Evolutionary conservation across 2,797 vertebrate species (phyloP).

Genomic region (Anguilla pacifica): DNA sequence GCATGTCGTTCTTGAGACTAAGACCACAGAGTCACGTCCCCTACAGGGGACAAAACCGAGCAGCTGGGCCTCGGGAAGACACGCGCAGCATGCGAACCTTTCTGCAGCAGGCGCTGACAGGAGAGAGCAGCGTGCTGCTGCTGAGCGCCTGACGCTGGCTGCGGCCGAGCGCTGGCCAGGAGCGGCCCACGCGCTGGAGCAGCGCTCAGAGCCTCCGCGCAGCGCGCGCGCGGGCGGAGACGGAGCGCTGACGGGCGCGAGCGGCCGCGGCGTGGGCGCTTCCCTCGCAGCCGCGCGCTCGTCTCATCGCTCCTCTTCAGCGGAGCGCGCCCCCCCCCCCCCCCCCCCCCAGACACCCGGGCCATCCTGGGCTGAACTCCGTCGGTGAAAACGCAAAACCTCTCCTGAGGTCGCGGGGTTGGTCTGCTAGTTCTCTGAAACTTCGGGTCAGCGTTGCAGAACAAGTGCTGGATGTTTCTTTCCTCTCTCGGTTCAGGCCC

Average conservation of each 20-base stretch:
- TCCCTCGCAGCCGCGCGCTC: conserved; percentile 45
- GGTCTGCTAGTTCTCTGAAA: neutral
- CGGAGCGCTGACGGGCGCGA: conserved; percentile 16
- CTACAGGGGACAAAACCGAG: neutral
- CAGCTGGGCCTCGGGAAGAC: no score
- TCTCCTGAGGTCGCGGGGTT: neutral
- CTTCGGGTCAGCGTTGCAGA: neutral
- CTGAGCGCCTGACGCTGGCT: neutral
- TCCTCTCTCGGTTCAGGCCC: neutral
- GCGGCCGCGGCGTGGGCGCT: conserved; percentile 32
- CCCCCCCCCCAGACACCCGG: neutral
- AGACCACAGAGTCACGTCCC: no score
- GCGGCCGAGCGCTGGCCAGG: neutral
- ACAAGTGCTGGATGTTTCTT: neutral
- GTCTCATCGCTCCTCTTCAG: conserved; percentile 46
- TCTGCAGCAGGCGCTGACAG: neutral
- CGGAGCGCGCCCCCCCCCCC: conserved; percentile 7
- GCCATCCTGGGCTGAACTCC: neutral
- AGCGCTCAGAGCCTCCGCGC: neutral
- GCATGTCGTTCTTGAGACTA: no score
- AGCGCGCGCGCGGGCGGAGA: neutral
- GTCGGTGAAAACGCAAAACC: neutral
- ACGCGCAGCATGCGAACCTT: neutral
- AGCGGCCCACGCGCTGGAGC: conserved; percentile 12
- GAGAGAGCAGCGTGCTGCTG: neutral